A percentile compares a stretch with the other conserved stretches of the same genome.
phyloP scores from a whole-genome alignment of 2,113 vertebrate genomes.

The Nymphicus hollandicus region DNA sequence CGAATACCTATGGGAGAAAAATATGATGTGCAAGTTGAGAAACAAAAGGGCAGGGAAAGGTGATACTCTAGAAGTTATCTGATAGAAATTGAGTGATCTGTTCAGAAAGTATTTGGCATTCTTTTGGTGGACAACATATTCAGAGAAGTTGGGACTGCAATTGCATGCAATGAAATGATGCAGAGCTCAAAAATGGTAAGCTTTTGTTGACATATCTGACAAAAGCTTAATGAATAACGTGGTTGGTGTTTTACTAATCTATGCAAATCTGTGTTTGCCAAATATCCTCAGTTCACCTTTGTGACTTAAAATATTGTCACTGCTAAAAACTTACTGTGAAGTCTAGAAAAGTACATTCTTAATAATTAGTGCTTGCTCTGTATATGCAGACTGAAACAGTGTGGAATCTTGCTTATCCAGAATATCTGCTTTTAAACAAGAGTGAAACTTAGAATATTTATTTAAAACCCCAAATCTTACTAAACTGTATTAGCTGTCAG shows the following conservation, averaged over 20 bases:
- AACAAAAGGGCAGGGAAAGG: background rate
- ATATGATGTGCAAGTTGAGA: background rate
- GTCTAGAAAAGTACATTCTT: background rate
- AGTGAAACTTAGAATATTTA: background rate
- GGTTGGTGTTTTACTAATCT: background rate
- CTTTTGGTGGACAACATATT: background rate
- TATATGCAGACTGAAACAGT: background rate
- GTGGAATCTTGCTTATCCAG: background rate
- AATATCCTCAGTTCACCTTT: background rate
- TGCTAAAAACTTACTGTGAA: background rate
- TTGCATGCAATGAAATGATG: background rate
- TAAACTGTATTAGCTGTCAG: background rate
- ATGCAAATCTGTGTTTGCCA: background rate
- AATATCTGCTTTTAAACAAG: constrained; percentile 66
- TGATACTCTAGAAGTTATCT: background rate
- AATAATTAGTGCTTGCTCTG: background rate
- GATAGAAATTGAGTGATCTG: background rate
- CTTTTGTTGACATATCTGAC: background rate
- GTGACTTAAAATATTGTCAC: background rate
- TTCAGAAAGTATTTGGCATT: background rate
- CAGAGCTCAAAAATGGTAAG: background rate
- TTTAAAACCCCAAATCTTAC: background rate
- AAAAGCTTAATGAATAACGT: background rate
- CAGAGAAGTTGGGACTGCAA: background rate
- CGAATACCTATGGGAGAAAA: background rate